A percentile compares a stretch with the other conserved stretches of the same genome.
Evolutionary conservation across 2,113 vertebrate species (phyloP).

Genomic region (Tenebrosternarchus preto): DNA sequence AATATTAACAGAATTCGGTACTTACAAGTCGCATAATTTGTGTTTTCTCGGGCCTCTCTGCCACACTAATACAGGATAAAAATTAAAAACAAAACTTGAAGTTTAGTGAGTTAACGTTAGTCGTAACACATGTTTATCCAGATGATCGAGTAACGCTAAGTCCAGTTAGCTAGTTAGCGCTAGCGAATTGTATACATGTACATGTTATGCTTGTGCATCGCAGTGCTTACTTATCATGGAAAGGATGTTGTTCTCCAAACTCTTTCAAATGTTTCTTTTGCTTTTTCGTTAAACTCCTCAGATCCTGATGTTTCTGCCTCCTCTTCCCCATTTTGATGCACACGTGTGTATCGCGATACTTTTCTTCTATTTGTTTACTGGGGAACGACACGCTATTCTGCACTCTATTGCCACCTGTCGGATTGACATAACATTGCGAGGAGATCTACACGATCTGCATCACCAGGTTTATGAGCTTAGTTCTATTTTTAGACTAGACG

Average conservation of each 20-base stretch:
- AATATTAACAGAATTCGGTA: not conserved
- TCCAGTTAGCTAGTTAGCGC: no score
- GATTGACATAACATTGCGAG: conserved; percentile 12
- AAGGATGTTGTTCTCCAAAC: conserved; percentile 93
- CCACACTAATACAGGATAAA: conserved; percentile 72
- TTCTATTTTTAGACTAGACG: no score
- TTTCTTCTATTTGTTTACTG: not conserved
- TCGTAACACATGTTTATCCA: no score
- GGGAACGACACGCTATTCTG: not conserved
- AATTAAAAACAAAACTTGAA: conserved; percentile 36
- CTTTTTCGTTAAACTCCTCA: conserved; percentile 80
- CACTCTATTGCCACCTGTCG: conserved; percentile 45
- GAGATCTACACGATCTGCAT: no score
- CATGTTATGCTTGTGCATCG: conserved; percentile 1
- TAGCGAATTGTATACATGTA: no score
- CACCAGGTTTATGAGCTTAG: no score
- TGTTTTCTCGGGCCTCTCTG: conserved; percentile 74
- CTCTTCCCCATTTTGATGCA: conserved; percentile 80
- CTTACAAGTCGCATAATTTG: conserved; percentile 86
- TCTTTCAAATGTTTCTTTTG: conserved; percentile 89
- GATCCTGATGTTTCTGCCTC: conserved; percentile 65
- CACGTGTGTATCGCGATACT: conserved; percentile 41
- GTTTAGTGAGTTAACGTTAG: no score
- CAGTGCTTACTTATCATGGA: conserved; percentile 80
- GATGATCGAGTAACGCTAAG: no score